phyloP scores from a whole-genome alignment of 2,113 vertebrate species.

The Pantherophis guttatus region DNA sequence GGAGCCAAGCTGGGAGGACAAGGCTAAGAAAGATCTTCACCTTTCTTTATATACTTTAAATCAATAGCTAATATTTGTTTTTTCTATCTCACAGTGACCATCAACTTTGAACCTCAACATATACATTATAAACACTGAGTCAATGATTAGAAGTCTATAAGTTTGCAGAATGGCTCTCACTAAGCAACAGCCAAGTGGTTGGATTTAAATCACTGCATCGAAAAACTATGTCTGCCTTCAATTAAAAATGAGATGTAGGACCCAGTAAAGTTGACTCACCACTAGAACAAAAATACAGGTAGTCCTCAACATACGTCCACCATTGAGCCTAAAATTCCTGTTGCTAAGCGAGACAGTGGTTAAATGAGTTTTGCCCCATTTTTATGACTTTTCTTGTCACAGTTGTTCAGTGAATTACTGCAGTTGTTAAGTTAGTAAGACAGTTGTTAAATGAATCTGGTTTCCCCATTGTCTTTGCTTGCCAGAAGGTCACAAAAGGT shows the following conservation, averaged over 20 bases:
- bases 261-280: background rate
- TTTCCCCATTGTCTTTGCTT: too few relatives aligned
- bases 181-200: background rate
- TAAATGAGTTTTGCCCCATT: too few relatives aligned
- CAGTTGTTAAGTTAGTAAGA: too few relatives aligned
- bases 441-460: too few relatives aligned
- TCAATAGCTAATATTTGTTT: background rate
- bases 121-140: conserved; percentile 17
- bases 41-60: conserved; percentile 9
- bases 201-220: background rate
- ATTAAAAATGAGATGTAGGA: background rate
- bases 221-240: background rate
- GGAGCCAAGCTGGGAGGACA: background rate
- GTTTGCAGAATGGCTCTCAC: background rate
- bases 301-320: background rate
- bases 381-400: too few relatives aligned
- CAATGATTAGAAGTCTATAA: conserved; percentile 53
- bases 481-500: too few relatives aligned
- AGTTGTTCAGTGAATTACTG: too few relatives aligned
- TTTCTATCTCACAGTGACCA: conserved; percentile 11
- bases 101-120: conserved; percentile 53
- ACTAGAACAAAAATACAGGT: background rate
- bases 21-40: rapidly evolving
- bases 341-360: background rate
- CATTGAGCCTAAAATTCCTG: background rate